These are phyloP conservation scores for Platalea minor DNA, from an alignment of 2,797 vertebrate genomes.

Conservation along the genomic window DNA sequence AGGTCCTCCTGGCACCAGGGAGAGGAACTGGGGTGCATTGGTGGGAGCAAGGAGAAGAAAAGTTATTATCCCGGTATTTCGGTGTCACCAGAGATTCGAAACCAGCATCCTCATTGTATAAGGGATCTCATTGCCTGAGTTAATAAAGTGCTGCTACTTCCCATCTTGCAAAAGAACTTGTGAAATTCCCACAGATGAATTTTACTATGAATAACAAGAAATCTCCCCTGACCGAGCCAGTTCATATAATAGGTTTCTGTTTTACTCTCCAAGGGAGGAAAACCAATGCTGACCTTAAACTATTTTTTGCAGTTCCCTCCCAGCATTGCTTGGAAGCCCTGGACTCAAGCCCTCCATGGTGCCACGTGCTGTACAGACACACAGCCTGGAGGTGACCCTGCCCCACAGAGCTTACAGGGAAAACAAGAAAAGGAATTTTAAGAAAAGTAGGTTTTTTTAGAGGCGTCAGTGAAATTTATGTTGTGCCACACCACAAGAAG, in stretches of 20 bases:
- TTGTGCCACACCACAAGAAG: too few species aligned
- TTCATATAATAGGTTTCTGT: neutral
- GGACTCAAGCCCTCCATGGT: rapidly evolving
- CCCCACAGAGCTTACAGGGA: too few species aligned
- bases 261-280: neutral
- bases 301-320: neutral
- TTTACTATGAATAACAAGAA: neutral
- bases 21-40: too few species aligned
- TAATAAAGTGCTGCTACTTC: neutral
- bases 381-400: neutral
- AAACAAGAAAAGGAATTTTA: neutral
- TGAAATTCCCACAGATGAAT: neutral
- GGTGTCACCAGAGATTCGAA: neutral
- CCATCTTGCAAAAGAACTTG: neutral
- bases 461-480: neutral
- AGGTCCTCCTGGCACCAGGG: neutral
- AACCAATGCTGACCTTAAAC: neutral
- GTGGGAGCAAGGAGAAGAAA: neutral
- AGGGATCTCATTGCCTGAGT: neutral
- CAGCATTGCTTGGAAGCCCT: neutral
- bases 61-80: neutral
- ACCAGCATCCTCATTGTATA: neutral
- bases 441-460: neutral
- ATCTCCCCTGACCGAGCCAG: neutral
- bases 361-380: neutral